phyloP scores from a whole-genome alignment of 2,113 vertebrate species.

The Oceanites oceanicus region DNA sequence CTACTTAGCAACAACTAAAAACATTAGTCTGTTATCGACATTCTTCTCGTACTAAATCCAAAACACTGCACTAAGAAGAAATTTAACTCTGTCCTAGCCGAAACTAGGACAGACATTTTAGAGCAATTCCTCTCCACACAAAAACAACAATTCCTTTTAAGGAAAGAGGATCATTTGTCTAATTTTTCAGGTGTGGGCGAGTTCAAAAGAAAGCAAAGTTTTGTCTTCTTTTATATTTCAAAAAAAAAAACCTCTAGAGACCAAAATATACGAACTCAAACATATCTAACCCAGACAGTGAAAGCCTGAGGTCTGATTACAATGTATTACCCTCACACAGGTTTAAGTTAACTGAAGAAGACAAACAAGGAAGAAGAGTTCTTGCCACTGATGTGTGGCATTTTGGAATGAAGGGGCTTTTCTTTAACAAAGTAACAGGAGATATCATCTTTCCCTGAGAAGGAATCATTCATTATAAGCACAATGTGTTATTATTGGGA shows the following conservation, averaged over 20 bases:
- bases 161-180: background rate
- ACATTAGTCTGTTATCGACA: too few species aligned
- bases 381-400: constrained; percentile 85
- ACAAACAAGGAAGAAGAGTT: constrained; percentile 86
- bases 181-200: constrained; percentile 33
- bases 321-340: constrained; percentile 18
- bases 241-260: constrained; percentile 5
- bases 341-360: constrained; percentile 59
- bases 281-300: constrained; percentile 37
- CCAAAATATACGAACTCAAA: constrained; percentile 28
- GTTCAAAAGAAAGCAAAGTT: constrained; percentile 27
- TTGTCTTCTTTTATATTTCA: constrained; percentile 31
- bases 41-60: too few species aligned
- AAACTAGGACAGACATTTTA: too few species aligned
- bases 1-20: too few species aligned
- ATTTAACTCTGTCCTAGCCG: too few species aligned
- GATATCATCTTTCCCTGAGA: constrained; percentile 89
- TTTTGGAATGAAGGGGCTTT: constrained; percentile 90
- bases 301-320: constrained; percentile 57
- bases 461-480: constrained; percentile 86
- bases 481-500: constrained; percentile 97
- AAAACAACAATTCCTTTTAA: background rate
- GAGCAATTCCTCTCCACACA: background rate
- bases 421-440: constrained; percentile 89
- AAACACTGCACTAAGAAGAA: too few species aligned